phyloP scores from a whole-genome alignment of 2,797 vertebrate species.

The Oryzias sinensis region DNA sequence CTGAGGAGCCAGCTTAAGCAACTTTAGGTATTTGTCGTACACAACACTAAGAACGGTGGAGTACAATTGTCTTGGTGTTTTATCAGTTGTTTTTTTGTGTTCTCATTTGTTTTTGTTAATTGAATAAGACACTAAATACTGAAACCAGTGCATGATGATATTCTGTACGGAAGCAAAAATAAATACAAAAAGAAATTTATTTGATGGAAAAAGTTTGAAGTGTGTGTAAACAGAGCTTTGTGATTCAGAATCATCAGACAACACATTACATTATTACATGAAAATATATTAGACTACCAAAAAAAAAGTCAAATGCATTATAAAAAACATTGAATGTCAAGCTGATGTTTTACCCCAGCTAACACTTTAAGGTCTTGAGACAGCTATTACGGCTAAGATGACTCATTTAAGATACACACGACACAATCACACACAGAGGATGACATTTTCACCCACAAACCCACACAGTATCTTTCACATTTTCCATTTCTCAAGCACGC shows the following conservation, averaged over 20 bases:
- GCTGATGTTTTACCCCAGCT: neutral
- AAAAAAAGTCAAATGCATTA: neutral
- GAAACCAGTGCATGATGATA: conserved; percentile 15
- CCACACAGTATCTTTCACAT: conserved; percentile 32
- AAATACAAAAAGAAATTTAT: conserved; percentile 42
- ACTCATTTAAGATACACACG: conserved; percentile 33
- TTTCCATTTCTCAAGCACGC: conserved; percentile 38
- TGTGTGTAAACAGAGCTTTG: neutral
- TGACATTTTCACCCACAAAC: conserved; percentile 7
- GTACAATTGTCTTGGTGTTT: conserved; percentile 4
- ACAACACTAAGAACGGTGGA: no score
- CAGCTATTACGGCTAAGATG: neutral
- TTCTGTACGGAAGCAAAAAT: conserved; percentile 31
- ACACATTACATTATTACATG: neutral
- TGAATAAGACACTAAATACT: conserved; percentile 5
- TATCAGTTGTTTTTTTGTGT: conserved; percentile 4
- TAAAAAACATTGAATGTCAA: neutral
- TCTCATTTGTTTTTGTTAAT: conserved; percentile 11
- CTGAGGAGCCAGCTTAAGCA: no score
- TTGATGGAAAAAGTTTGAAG: conserved; percentile 12
- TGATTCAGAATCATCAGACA: neutral
- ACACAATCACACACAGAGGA: conserved; percentile 10
- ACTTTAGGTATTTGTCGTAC: no score
- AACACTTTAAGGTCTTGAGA: conserved; percentile 7
- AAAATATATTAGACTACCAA: neutral